Evolutionary conservation across 2,113 vertebrate genomes (phyloP), one percentile per base, ranked within the genome.

Genomic region (Hippopotamus amphibius): DNA sequence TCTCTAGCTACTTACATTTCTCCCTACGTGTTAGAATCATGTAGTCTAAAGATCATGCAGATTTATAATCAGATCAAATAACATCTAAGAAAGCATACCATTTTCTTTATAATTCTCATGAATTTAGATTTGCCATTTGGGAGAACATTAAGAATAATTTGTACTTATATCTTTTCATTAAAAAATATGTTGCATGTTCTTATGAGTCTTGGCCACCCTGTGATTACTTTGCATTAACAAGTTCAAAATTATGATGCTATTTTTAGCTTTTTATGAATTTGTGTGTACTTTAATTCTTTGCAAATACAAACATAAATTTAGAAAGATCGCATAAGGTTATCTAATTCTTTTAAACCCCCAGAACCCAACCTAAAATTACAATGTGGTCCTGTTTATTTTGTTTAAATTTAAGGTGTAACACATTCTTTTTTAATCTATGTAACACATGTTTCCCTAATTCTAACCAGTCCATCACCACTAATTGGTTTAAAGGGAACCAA

Each of bases 101-200:
- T 81, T 88, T 76, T 91, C 37, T 41, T n/a, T 88, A 86, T 48
- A 46, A 50, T 71, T 15, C 2, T 82, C n/a, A 77, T 95, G 30
- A 76, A 82, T 97, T 93, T 90, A 46, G 53, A 83, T 9, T 63
- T 86, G 26, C 30, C 69, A 80, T 65, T 63, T 92, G 61, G 13
- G 46, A 80, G 33, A 95, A 86, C 17, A 68, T 88, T 91, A 88
- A n/a, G 21, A 72, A 87, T 86, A 94, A 92, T 94, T 92, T 94
- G 13, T 63, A 61, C 10, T 82, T 76, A 77, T 68, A 1, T 13
- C 2, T 3, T 69, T 74, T 61, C 28, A 82, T 59, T 61, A 26
- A 57, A 84, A 65, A 50, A 66, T 43, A 71, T n/a, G 28, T 7
- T 80, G n/a, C 6, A 22, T 76, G 0, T 57, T 81, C 11, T 21